Base-by-base conservation (phyloP, 2,113 vertebrate species). In the Stigmatopora argus region DNA sequence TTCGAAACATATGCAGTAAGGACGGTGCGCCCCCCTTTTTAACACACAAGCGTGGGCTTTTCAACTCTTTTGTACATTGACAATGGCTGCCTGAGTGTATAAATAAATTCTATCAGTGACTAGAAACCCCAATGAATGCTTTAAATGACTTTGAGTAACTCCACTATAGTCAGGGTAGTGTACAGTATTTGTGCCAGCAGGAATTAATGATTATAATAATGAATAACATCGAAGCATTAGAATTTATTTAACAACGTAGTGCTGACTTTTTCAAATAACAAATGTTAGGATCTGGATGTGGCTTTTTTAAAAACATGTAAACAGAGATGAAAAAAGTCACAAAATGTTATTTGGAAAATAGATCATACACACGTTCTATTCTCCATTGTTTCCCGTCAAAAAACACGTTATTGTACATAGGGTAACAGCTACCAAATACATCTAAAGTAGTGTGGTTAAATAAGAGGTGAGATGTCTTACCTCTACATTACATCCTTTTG, bases 401-500 rank as follows among this genome's bases (percentile, higher is more conserved):
- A 48, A 48, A 48, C 14, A 15, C 15, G 4, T 53, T 12, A 53
- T 19, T 13, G 11, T 21, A 23, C 12, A 31, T 3, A 31, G 1
- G 26, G 5, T 10, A 21, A 10, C 41, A 11, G 7, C 19, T 56
- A 47, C 9, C 2, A 31, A 1, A 19, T 1, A 13, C 34, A 3
- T 56, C 10, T 15, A 18, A 62, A 13, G 1, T 21, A 57, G 60
- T 64, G 5, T 26, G 18, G 23, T 7, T 34, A 17, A 48, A 68
- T 26, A 19, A 0, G 64, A 26, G 55, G 7, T 51, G 21, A 18
- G 53, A 8, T 13, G 1, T 53, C 75, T 82, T 72, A 99, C 97
- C 93, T 99, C 95, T 14, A 96, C 83, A 0, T 90, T 89, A 76
- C 97, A 99, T 73, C 96, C 96, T 86, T 97, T 99, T 44, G 92